Percentiles rank a stretch among this genome's conserved stretches.
These are phyloP conservation scores for Lanistes nyassanus DNA, from an alignment of 1,140 invertebrate species.

Conservation along the genomic window DNA sequence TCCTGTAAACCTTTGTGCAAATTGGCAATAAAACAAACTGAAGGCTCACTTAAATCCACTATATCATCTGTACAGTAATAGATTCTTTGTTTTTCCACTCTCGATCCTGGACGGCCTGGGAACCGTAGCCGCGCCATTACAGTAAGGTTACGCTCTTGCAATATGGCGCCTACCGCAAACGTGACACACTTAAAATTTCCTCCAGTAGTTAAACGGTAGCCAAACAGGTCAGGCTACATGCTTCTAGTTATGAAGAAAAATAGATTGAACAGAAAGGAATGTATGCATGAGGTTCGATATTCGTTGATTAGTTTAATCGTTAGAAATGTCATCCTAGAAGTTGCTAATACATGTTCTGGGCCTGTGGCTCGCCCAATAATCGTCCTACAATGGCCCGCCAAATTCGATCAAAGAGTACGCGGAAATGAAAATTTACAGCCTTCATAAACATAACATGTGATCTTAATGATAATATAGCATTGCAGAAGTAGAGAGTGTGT, in stretches of 20 bases:
- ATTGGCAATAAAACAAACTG: constrained; percentile 50
- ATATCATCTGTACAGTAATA: constrained; percentile 58
- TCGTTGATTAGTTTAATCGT: neutral
- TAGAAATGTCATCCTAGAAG: constrained; percentile 1
- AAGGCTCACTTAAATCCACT: constrained; percentile 50
- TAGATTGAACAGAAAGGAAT: no score
- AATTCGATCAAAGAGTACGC: constrained; percentile 19
- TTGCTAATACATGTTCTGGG: constrained; percentile 38
- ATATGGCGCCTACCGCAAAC: constrained; percentile 34
- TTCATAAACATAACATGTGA: no score
- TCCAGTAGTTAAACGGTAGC: no score
- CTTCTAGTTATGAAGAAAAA: no score
- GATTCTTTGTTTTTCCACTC: constrained; percentile 61
- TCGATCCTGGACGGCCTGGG: constrained; percentile 65
- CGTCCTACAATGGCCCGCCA: constrained; percentile 39
- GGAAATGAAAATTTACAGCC: neutral
- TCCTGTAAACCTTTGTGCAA: constrained; percentile 63
- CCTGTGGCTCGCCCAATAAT: constrained; percentile 35
- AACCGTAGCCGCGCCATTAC: constrained; percentile 67
- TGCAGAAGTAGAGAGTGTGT: no score
- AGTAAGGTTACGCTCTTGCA: constrained; percentile 33
- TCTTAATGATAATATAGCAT: no score
- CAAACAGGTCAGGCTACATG: no score
- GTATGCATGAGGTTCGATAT: no score
- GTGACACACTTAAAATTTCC: no score